Evolutionary conservation across 2,888 invertebrate genomes (phyloP).

Genomic region (Cosmia pyralina): DNA sequence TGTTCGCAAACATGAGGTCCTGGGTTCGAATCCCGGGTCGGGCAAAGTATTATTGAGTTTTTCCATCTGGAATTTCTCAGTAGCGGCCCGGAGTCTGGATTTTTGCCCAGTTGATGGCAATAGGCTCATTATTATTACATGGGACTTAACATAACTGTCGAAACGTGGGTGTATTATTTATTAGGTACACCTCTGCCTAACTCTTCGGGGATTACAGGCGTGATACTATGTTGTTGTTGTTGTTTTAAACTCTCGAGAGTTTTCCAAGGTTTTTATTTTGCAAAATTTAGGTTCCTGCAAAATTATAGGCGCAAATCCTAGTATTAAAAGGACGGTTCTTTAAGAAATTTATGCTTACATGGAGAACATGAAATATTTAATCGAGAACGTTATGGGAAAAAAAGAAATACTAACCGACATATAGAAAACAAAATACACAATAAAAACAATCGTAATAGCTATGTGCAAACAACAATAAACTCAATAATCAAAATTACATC

Average conservation of each 20-base stretch:
- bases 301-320: background rate
- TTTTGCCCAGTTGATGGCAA: too few relatives aligned
- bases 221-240: too few relatives aligned
- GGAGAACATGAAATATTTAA: background rate
- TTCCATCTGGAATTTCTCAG: too few relatives aligned
- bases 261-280: background rate
- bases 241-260: background rate
- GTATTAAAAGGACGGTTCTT: background rate
- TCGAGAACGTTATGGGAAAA: background rate
- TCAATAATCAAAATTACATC: background rate
- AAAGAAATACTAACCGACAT: background rate
- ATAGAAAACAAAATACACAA: background rate
- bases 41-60: too few relatives aligned
- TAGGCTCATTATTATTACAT: too few relatives aligned
- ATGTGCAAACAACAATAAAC: background rate
- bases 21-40: too few relatives aligned
- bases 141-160: too few relatives aligned
- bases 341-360: background rate
- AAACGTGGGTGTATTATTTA: too few relatives aligned
- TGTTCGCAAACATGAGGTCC: too few relatives aligned
- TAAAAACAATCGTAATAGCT: background rate
- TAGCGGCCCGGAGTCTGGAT: too few relatives aligned
- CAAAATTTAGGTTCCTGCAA: background rate
- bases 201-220: too few relatives aligned
- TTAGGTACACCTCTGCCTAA: too few relatives aligned